Percentiles rank a stretch among this genome's conserved stretches.
Conservation (phyloP, 2,888 invertebrate genomes). For the Platypus cylindrus region DNA sequence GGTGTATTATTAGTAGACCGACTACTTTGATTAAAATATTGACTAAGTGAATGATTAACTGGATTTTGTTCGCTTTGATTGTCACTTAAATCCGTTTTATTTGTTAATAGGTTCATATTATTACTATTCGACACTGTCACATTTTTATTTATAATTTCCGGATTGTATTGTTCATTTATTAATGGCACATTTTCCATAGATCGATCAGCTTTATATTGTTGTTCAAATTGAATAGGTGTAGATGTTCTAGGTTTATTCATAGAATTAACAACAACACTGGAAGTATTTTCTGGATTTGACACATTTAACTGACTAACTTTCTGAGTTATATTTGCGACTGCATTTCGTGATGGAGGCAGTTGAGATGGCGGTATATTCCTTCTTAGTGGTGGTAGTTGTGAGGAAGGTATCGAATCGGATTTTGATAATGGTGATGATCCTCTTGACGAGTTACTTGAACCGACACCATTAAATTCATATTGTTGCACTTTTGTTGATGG, state of each 20-base stretch:
- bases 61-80: conserved; percentile 3
- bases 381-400: conserved; percentile 24
- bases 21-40: conserved; percentile 10
- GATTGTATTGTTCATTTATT: no score
- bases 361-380: conserved; percentile 27
- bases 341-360: conserved; percentile 22
- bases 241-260: conserved; percentile 18
- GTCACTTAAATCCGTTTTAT: conserved; percentile 3
- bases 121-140: conserved; percentile 3
- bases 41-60: conserved; percentile 8
- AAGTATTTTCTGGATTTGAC: conserved; percentile 14
- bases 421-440: conserved; percentile 29
- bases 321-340: conserved; percentile 18
- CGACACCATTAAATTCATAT: conserved; percentile 29
- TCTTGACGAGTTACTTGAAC: conserved; percentile 32
- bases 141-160: conserved; percentile 8
- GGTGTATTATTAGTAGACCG: no score
- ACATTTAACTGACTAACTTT: conserved; percentile 23
- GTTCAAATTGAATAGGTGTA: conserved; percentile 26
- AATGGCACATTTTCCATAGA: conserved; percentile 14
- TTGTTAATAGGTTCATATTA: conserved; percentile 9
- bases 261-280: conserved; percentile 15
- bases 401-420: conserved; percentile 23
- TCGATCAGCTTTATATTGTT: no score
- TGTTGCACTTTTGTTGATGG: conserved; percentile 14